These are phyloP conservation scores for Lathronympha strigana DNA, from an alignment of 2,888 invertebrate genomes.

Conservation along the genomic window DNA sequence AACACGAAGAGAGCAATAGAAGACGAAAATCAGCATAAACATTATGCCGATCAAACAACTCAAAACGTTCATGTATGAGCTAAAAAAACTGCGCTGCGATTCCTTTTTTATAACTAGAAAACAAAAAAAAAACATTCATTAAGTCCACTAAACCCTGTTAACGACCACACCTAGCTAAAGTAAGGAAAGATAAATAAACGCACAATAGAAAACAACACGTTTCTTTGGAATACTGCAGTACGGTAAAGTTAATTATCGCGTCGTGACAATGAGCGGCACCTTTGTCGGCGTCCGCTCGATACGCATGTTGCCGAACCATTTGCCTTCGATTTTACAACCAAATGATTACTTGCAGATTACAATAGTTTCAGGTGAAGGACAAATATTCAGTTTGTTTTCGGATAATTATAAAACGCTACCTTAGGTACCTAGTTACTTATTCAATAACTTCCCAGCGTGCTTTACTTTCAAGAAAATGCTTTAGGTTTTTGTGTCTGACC, in stretches of 20 bases:
- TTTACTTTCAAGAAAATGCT: too few relatives aligned
- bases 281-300: constrained; percentile 78
- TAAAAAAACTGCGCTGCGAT: neutral
- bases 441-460: too few relatives aligned
- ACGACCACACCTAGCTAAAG: constrained; percentile 11
- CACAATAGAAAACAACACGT: constrained; percentile 31
- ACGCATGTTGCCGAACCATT: constrained; percentile 64
- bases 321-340: constrained; percentile 66
- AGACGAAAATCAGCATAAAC: too few relatives aligned
- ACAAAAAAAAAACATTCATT: constrained; percentile 1
- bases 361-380: constrained; percentile 45
- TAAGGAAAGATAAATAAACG: constrained; percentile 25
- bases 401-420: neutral
- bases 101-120: neutral
- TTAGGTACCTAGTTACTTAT: too few relatives aligned
- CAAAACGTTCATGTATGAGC: neutral
- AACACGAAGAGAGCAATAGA: too few relatives aligned
- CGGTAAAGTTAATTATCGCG: constrained; percentile 54
- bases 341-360: constrained; percentile 64
- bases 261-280: constrained; percentile 54
- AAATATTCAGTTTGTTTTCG: constrained; percentile 39
- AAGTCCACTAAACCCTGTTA: too few relatives aligned
- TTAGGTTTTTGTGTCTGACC: too few relatives aligned
- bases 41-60: too few relatives aligned
- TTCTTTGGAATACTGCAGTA: constrained; percentile 48